These are phyloP conservation scores for Pungitius pungitius DNA, from an alignment of 2,113 vertebrate species.

Conservation along the genomic window DNA sequence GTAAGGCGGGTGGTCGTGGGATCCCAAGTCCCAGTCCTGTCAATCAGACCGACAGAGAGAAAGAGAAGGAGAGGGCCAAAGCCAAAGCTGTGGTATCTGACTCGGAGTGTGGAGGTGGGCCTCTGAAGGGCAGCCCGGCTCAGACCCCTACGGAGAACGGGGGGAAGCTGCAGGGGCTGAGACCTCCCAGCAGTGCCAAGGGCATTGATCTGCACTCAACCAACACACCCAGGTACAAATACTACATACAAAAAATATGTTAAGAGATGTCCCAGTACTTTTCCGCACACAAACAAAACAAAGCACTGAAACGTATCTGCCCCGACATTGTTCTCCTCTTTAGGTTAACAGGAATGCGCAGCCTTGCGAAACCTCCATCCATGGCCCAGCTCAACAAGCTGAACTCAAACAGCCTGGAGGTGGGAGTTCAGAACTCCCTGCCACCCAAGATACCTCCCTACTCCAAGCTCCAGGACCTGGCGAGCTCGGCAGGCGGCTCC, in stretches of 20 bases:
- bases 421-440: constrained; percentile 77
- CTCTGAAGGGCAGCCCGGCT: constrained; percentile 66
- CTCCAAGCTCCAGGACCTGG: constrained; percentile 87
- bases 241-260: background rate
- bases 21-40: constrained; percentile 82
- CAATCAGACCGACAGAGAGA: constrained; percentile 92
- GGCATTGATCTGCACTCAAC: constrained; percentile 83
- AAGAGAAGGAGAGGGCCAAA: constrained; percentile 94
- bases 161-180: constrained; percentile 83
- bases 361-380: constrained; percentile 87
- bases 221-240: constrained; percentile 87
- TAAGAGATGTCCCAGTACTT: background rate
- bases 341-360: constrained; percentile 86
- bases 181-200: constrained; percentile 80
- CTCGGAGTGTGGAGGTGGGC: constrained; percentile 79
- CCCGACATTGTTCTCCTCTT: constrained; percentile 5
- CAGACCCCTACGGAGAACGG: constrained; percentile 75
- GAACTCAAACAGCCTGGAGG: constrained; percentile 89
- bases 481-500: constrained; percentile 42
- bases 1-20: constrained; percentile 62
- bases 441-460: constrained; percentile 78
- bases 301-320: background rate
- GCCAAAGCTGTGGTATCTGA: constrained; percentile 91
- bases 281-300: background rate
- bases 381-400: constrained; percentile 90